Conservation (phyloP, 2,888 invertebrate species). For the Serripes groenlandicus region DNA sequence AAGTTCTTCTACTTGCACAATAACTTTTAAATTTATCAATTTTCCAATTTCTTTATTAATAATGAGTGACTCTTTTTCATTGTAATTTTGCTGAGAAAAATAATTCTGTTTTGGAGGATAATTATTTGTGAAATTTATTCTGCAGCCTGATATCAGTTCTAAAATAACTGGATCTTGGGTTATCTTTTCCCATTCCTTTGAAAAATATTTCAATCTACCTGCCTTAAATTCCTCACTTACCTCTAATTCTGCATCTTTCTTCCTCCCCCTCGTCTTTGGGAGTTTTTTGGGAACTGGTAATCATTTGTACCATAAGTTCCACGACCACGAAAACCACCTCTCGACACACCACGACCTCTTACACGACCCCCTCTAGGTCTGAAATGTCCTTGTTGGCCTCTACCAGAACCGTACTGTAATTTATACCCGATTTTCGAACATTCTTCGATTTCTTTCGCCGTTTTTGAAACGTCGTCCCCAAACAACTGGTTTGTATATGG, state of each 20-base stretch:
- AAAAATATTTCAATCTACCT: constrained; percentile 36
- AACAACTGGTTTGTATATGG: constrained; percentile 41
- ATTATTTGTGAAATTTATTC: constrained; percentile 29
- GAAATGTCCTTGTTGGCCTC: background rate
- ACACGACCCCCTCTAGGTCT: background rate
- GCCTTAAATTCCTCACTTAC: constrained; percentile 28
- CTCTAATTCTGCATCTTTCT: too few species aligned
- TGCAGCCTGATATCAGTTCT: constrained; percentile 37
- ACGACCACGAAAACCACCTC: too few species aligned
- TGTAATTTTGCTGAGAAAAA: constrained; percentile 17
- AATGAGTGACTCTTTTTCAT: background rate
- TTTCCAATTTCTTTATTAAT: constrained; percentile 43
- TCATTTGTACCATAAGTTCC: too few species aligned
- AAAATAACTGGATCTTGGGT: constrained; percentile 35
- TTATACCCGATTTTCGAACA: constrained; percentile 5
- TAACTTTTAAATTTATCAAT: constrained; percentile 17
- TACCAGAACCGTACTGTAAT: background rate
- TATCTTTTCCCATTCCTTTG: constrained; percentile 41
- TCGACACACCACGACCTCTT: too few species aligned
- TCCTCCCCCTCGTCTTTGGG: too few species aligned
- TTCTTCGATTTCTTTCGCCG: constrained; percentile 19
- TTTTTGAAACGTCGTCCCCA: constrained; percentile 7
- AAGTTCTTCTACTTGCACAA: constrained; percentile 4
- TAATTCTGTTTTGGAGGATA: too few species aligned
- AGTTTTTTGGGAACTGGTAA: background rate